These are phyloP conservation scores for Chironomus tentans DNA, from an alignment of 2,888 invertebrate species.

Conservation along the genomic window DNA sequence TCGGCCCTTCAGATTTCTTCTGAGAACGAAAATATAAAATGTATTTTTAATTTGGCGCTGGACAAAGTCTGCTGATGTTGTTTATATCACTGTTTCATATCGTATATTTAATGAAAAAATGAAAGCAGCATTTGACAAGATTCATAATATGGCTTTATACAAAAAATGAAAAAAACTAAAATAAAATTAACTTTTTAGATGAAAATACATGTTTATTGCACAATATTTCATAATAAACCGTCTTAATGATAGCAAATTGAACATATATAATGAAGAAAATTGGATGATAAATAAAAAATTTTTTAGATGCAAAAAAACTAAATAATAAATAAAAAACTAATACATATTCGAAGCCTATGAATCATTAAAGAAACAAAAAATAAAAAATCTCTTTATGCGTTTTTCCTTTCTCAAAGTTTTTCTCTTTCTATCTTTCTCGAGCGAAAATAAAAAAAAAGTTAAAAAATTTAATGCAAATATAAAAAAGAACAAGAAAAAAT, in stretches of 20 bases:
- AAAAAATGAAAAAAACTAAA: constrained; percentile 14
- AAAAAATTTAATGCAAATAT: background rate
- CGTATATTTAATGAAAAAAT: constrained; percentile 19
- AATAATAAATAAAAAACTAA: background rate
- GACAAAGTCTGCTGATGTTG: constrained; percentile 16
- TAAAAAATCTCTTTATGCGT: background rate
- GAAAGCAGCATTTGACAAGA: constrained; percentile 15
- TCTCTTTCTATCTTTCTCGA: background rate
- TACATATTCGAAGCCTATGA: constrained; percentile 20
- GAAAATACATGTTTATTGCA: constrained; percentile 26
- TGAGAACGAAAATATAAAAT: background rate
- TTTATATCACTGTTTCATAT: constrained; percentile 28
- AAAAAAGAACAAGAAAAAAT: too few species aligned
- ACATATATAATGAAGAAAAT: background rate
- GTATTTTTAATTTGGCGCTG: background rate
- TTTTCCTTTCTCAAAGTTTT: background rate
- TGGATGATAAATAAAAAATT: constrained; percentile 8
- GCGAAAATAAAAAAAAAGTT: background rate
- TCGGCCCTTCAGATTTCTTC: background rate
- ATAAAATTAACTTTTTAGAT: constrained; percentile 19
- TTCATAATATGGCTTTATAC: constrained; percentile 27
- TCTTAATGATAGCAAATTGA: constrained; percentile 20
- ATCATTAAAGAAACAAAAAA: background rate
- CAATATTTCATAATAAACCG: constrained; percentile 27
- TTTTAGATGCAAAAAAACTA: background rate